phyloP scores from a whole-genome alignment of 2,797 vertebrate species.

The Myotis pilosus region DNA sequence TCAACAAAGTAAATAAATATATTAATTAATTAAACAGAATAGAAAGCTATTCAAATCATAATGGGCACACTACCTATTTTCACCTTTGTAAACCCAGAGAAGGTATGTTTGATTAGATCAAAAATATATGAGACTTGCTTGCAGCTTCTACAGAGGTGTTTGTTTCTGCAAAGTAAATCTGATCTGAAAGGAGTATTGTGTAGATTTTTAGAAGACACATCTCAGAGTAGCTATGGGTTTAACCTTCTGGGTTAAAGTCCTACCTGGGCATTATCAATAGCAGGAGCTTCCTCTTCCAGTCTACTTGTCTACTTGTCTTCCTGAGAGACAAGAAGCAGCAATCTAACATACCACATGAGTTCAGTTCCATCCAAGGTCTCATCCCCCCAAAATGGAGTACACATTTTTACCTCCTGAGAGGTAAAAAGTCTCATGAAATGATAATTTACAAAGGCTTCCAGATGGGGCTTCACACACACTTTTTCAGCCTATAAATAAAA shows the following conservation, averaged over 20 bases:
- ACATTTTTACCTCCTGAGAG: not conserved
- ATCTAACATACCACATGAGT: not conserved
- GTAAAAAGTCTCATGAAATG: not conserved
- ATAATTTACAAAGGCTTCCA: not conserved
- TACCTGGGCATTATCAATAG: not conserved
- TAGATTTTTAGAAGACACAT: not conserved
- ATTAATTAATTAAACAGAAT: not conserved
- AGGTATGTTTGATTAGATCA: not conserved
- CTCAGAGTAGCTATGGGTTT: not conserved
- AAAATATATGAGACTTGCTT: not conserved
- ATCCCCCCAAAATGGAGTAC: not conserved
- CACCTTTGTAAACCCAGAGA: not conserved
- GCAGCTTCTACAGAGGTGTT: not conserved
- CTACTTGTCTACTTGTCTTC: not conserved
- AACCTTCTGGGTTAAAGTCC: not conserved
- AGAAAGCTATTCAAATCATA: not conserved
- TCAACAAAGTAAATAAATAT: not conserved
- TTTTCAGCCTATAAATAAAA: not conserved
- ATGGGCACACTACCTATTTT: not conserved
- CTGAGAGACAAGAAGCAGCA: not conserved
- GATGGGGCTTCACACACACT: not conserved
- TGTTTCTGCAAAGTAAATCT: not conserved
- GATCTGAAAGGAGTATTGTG: not conserved
- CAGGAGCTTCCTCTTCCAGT: not conserved
- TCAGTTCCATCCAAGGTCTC: not conserved